Conservation (phyloP, 2,888 invertebrate species). For the Drosophila planitibia region DNA sequence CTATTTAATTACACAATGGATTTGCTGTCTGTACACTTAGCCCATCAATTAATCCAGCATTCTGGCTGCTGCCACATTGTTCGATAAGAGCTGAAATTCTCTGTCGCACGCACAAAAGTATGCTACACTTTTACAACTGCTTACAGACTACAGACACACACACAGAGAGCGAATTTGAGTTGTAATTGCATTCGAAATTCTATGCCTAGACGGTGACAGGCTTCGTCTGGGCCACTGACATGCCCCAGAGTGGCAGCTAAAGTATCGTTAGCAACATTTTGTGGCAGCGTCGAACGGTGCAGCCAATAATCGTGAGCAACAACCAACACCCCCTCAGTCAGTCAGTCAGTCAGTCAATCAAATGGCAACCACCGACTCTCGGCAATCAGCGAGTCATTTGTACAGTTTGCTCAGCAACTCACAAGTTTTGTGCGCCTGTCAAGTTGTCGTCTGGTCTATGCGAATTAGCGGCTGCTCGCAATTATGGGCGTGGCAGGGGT, state of each 20-base stretch:
- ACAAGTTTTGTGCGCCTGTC: slow-evolving; percentile 56
- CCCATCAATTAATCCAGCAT: background rate
- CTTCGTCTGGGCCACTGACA: slow-evolving; percentile 70
- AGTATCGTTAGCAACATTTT: slow-evolving; percentile 68
- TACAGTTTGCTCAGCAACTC: slow-evolving; percentile 40
- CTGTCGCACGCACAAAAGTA: slow-evolving; percentile 49
- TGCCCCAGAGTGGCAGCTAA: slow-evolving; percentile 37
- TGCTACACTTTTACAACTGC: slow-evolving; percentile 40
- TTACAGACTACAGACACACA: slow-evolving; percentile 4
- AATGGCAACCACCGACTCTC: slow-evolving; percentile 42
- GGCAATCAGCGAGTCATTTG: slow-evolving; percentile 69
- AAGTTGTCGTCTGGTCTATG: slow-evolving; percentile 70
- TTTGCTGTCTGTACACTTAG: background rate
- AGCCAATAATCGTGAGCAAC: slow-evolving; percentile 46
- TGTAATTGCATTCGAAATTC: slow-evolving; percentile 68
- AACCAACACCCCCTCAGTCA: background rate
- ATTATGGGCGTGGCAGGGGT: slow-evolving; percentile 48
- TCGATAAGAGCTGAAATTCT: slow-evolving; percentile 28
- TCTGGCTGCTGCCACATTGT: background rate
- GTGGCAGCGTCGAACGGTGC: slow-evolving; percentile 47
- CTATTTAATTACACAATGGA: background rate
- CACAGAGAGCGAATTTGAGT: slow-evolving; percentile 21
- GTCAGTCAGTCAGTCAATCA: slow-evolving; percentile 51
- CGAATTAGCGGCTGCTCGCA: slow-evolving; percentile 70
- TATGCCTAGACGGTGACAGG: slow-evolving; percentile 72